Conservation (phyloP, 1,140 invertebrate species). For the Battus philenor region DNA sequence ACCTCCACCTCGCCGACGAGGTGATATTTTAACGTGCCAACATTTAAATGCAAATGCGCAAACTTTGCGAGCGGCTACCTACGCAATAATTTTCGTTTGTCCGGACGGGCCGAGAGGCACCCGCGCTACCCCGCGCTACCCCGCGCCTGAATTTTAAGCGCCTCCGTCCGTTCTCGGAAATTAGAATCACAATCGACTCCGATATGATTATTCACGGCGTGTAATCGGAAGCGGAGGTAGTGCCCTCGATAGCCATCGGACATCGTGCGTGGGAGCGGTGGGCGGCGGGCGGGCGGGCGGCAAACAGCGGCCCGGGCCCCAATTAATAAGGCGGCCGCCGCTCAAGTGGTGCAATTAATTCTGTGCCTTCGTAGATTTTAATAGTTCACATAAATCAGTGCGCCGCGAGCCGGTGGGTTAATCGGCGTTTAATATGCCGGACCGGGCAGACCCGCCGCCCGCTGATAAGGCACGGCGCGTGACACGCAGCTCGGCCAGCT, state of each 20-base stretch:
- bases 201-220: constrained; percentile 23
- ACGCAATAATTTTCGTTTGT: constrained; percentile 53
- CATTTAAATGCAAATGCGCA: constrained; percentile 63
- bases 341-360: constrained; percentile 72
- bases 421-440: constrained; percentile 71
- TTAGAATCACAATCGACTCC: constrained; percentile 31
- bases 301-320: constrained; percentile 63
- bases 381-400: constrained; percentile 72
- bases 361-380: constrained; percentile 71
- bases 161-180: constrained; percentile 21
- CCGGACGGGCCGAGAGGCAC: constrained; percentile 47
- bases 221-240: constrained; percentile 39
- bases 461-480: constrained; percentile 53
- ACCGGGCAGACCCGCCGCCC: constrained; percentile 32
- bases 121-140: constrained; percentile 4
- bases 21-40: constrained; percentile 58
- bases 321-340: constrained; percentile 69
- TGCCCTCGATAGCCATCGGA: constrained; percentile 61
- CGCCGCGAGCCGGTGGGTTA: constrained; percentile 58
- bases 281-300: constrained; percentile 54
- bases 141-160: constrained; percentile 32
- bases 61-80: constrained; percentile 48
- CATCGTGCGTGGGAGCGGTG: constrained; percentile 68
- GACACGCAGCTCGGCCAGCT: constrained; percentile 31
- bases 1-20: constrained; percentile 28